phyloP scores from a whole-genome alignment of 2,797 vertebrate species.

The Syngnathus rostellatus region DNA sequence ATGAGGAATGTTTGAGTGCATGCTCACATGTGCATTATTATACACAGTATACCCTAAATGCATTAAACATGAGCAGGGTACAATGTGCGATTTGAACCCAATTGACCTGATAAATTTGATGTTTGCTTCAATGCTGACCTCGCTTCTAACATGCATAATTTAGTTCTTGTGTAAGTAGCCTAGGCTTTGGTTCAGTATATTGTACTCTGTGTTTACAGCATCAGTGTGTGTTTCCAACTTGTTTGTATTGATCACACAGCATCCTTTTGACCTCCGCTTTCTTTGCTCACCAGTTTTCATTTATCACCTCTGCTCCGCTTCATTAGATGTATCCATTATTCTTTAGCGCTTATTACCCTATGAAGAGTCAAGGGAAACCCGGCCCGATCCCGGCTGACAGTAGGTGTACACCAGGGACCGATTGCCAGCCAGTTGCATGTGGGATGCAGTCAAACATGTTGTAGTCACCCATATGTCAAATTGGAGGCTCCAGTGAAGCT shows the following conservation, averaged over 20 bases:
- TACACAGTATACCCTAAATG: not conserved
- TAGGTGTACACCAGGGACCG: not conserved
- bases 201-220: conserved; percentile 1
- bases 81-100: conserved; percentile 13
- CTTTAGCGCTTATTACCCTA: conserved; percentile 19
- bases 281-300: conserved; percentile 2
- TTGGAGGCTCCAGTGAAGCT: not conserved
- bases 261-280: conserved; percentile 10
- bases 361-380: conserved; percentile 14
- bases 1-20: not conserved
- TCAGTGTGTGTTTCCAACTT: not conserved
- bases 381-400: not conserved
- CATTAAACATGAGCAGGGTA: conserved; percentile 7
- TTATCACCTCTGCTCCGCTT: conserved; percentile 21
- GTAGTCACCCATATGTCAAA: not conserved
- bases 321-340: conserved; percentile 5
- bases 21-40: not conserved
- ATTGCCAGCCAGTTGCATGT: not conserved
- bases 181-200: not conserved
- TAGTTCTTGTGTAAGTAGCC: conserved; percentile 17
- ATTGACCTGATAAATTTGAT: conserved; percentile 26
- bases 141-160: conserved; percentile 32
- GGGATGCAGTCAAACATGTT: not conserved
- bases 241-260: not conserved
- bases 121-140: conserved; percentile 17